These are phyloP conservation scores for Drosophila aldrichi DNA, from an alignment of 2,888 invertebrate genomes.

Conservation along the genomic window DNA sequence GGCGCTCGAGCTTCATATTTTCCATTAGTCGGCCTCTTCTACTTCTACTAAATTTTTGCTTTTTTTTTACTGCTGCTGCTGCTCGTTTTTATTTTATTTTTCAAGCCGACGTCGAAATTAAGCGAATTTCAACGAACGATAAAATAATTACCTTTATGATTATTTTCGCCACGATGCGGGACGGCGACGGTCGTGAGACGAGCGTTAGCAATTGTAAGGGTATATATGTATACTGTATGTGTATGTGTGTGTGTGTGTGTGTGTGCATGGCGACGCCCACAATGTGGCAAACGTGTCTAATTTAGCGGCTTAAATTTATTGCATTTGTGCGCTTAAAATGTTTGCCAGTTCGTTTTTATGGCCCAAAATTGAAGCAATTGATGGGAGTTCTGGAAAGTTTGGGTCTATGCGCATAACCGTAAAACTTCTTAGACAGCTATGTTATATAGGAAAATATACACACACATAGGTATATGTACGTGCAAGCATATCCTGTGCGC, in stretches of 20 bases:
- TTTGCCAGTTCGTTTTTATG: slow-evolving; percentile 68
- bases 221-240: not conserved
- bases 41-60: slow-evolving; percentile 13
- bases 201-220: slow-evolving; percentile 24
- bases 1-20: slow-evolving; percentile 57
- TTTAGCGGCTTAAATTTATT: slow-evolving; percentile 74
- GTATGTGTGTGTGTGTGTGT: not conserved
- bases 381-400: slow-evolving; percentile 42
- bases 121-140: slow-evolving; percentile 73
- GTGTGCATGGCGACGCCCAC: slow-evolving; percentile 12
- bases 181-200: slow-evolving; percentile 1
- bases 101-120: slow-evolving; percentile 57
- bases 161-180: slow-evolving; percentile 52
- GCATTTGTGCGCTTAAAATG: slow-evolving; percentile 70
- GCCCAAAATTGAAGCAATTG: slow-evolving; percentile 46
- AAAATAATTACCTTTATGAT: slow-evolving; percentile 79
- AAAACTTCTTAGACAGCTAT: slow-evolving; percentile 22
- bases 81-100: slow-evolving; percentile 19
- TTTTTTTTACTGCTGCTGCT: slow-evolving; percentile 5
- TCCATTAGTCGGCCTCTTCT: slow-evolving; percentile 54
- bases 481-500: not conserved
- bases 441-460: not conserved
- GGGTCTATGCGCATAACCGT: slow-evolving; percentile 31
- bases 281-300: slow-evolving; percentile 72
- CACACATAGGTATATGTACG: not conserved